A percentile compares a stretch with the other conserved stretches of the same genome.
These are phyloP conservation scores for Drosophila sproati DNA, from an alignment of 1,140 invertebrate species.

Conservation along the genomic window DNA sequence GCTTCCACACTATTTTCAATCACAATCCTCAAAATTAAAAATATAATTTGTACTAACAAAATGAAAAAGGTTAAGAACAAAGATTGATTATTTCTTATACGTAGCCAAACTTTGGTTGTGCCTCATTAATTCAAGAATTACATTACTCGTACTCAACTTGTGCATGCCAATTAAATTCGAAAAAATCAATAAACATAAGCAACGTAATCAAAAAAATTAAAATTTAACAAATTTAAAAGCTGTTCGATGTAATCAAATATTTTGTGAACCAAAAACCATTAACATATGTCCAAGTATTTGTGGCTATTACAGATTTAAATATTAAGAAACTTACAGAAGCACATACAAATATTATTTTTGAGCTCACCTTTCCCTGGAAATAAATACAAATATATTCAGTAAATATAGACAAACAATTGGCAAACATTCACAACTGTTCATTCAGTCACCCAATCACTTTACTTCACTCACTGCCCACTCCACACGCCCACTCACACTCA, in stretches of 20 bases:
- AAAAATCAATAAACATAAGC: too few species aligned
- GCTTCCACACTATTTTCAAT: too few species aligned
- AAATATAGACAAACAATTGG: constrained; percentile 10
- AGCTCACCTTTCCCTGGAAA: constrained; percentile 7
- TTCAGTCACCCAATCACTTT: constrained; percentile 29
- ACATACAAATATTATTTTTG: background rate
- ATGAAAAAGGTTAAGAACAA: background rate
- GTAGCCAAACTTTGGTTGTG: background rate
- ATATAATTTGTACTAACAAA: too few species aligned
- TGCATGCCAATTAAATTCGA: background rate
- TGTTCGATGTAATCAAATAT: background rate
- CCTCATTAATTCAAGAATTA: background rate
- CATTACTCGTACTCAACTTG: background rate
- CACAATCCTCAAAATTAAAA: too few species aligned
- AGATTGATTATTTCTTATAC: background rate
- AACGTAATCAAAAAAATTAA: too few species aligned
- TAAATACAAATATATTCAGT: constrained; percentile 13
- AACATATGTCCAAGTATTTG: background rate
- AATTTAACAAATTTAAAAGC: too few species aligned
- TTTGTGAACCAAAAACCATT: background rate
- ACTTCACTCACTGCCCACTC: background rate
- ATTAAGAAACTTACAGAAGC: background rate
- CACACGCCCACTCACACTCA: constrained; percentile 2
- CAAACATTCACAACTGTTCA: constrained; percentile 10
- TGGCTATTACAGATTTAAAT: too few species aligned